Evolutionary conservation across 2,113 vertebrate species (phyloP).

Genomic region (Benitochromis conjunctus): DNA sequence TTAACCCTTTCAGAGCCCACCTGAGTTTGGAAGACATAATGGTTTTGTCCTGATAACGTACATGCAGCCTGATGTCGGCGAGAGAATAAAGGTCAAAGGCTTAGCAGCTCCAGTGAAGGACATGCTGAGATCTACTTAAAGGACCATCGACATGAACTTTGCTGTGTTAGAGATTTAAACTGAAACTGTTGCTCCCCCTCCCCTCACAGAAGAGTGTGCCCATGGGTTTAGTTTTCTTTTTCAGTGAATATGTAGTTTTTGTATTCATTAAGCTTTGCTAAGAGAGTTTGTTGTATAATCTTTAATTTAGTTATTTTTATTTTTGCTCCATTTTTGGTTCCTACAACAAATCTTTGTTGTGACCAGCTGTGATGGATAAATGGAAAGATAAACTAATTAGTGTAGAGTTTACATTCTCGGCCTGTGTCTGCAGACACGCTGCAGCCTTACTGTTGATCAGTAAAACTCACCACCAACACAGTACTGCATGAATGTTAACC

Average conservation of each 20-base stretch:
- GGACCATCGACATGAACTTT: not conserved
- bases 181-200: not conserved
- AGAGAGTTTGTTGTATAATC: not conserved
- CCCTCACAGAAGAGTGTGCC: not conserved
- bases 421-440: not conserved
- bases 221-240: not conserved
- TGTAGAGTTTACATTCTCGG: not conserved
- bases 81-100: not conserved
- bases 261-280: not conserved
- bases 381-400: not conserved
- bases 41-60: not conserved
- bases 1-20: not conserved
- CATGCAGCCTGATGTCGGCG: not conserved
- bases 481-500: not conserved
- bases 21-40: not conserved
- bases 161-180: not conserved
- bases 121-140: not conserved
- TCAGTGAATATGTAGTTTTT: not conserved
- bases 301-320: not conserved
- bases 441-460: not conserved
- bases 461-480: not conserved
- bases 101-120: not conserved
- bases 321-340: not conserved
- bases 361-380: not conserved
- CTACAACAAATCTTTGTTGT: no score